Evolutionary conservation across 2,888 invertebrate genomes (phyloP).

Genomic region (Hipparchia semele): DNA sequence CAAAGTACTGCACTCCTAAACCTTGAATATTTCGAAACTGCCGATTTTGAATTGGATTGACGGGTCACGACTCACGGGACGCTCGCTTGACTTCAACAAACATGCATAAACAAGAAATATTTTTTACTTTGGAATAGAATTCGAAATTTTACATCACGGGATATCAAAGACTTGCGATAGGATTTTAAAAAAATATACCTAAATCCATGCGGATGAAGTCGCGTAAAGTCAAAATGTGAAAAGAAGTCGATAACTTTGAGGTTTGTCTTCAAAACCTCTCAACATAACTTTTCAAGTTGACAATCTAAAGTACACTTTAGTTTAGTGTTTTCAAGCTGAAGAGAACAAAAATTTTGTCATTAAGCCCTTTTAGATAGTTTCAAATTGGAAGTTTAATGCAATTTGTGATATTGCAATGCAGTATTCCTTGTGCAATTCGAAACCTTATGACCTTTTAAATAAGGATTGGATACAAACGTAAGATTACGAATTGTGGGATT

Average conservation of each 20-base stretch:
- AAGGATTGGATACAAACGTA: constrained; percentile 1
- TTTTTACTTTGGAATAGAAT: too few relatives aligned
- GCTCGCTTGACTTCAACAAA: too few relatives aligned
- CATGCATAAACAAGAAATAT: too few relatives aligned
- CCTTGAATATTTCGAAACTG: too few relatives aligned
- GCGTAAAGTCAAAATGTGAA: neutral
- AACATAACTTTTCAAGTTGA: constrained; percentile 23
- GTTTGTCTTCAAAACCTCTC: constrained; percentile 18
- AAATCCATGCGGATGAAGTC: too few relatives aligned
- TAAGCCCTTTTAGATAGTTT: neutral
- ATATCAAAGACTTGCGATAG: too few relatives aligned
- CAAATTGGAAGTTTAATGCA: constrained; percentile 3
- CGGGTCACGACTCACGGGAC: too few relatives aligned
- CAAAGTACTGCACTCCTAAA: too few relatives aligned
- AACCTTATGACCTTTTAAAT: neutral
- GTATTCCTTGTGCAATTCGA: neutral
- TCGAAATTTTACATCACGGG: too few relatives aligned
- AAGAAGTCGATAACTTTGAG: neutral
- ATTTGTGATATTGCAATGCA: neutral
- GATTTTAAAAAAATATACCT: too few relatives aligned
- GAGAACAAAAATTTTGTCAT: constrained; percentile 5
- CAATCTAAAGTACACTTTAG: constrained; percentile 13
- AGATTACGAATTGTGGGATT: constrained; percentile 14
- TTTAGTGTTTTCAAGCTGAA: constrained; percentile 3
- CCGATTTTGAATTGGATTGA: too few relatives aligned